Evolutionary conservation across 2,888 invertebrate genomes (phyloP).

Genomic region (Platypus cylindrus): DNA sequence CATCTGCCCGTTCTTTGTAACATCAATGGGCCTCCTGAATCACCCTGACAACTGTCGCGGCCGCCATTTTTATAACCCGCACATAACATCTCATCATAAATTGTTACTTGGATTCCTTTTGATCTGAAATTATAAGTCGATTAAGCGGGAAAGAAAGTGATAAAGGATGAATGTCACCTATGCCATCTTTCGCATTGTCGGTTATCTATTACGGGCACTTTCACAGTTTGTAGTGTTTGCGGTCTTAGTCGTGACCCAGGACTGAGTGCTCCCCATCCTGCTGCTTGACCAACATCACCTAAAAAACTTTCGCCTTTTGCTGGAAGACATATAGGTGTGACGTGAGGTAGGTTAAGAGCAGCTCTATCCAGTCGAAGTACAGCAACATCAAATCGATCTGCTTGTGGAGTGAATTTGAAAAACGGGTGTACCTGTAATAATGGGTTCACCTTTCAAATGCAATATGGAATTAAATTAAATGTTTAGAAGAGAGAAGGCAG

Average conservation of each 20-base stretch:
- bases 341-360: constrained; percentile 84
- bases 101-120: constrained; percentile 75
- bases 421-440: constrained; percentile 69
- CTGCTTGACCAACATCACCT: constrained; percentile 51
- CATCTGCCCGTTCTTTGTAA: constrained; percentile 64
- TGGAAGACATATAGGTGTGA: constrained; percentile 82
- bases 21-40: constrained; percentile 85
- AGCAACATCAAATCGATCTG: constrained; percentile 83
- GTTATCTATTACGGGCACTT: constrained; percentile 88
- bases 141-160: too few relatives aligned
- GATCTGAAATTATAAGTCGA: constrained; percentile 33
- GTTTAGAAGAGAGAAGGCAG: too few relatives aligned
- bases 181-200: constrained; percentile 60
- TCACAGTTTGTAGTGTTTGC: constrained; percentile 80
- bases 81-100: constrained; percentile 92
- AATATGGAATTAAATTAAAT: too few relatives aligned
- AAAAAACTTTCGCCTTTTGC: constrained; percentile 81
- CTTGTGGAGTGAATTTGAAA: constrained; percentile 87
- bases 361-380: constrained; percentile 76
- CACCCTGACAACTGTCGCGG: constrained; percentile 65
- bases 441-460: background rate
- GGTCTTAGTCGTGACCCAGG: constrained; percentile 76
- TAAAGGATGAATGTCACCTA: constrained; percentile 24
- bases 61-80: constrained; percentile 85
- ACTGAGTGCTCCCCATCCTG: constrained; percentile 74